Evolutionary conservation across 2,888 invertebrate species (phyloP).

Genomic region (Aleiodes testaceus): DNA sequence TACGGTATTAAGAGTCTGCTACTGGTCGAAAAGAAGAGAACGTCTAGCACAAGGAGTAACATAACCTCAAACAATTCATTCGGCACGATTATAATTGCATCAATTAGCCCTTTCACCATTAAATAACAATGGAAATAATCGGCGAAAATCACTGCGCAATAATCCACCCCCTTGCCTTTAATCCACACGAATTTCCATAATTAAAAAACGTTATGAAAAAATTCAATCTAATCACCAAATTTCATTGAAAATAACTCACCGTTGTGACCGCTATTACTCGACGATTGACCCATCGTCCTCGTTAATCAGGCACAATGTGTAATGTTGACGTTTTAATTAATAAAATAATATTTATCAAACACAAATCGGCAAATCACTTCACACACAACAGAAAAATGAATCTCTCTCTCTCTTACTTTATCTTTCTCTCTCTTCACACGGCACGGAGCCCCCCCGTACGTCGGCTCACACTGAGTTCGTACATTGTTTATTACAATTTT

Average conservation of each 20-base stretch:
- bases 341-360: no score
- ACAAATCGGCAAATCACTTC: not conserved
- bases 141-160: not conserved
- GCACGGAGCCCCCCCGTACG: not conserved
- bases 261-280: conserved; percentile 70
- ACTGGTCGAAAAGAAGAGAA: not conserved
- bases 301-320: conserved; percentile 11
- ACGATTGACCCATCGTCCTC: conserved; percentile 69
- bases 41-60: not conserved
- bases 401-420: not conserved
- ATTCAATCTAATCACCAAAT: not conserved
- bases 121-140: not conserved
- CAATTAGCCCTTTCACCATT: not conserved
- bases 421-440: not conserved
- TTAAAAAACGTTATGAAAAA: not conserved
- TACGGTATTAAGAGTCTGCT: not conserved
- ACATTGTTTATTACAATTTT: conserved; percentile 21
- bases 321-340: not conserved
- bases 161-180: not conserved
- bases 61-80: conserved; percentile 10
- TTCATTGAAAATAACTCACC: conserved; percentile 61
- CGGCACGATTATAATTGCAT: not conserved
- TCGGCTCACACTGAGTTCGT: conserved; percentile 11
- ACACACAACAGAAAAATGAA: conserved; percentile 1
- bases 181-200: not conserved